Evolutionary conservation across 2,113 vertebrate genomes (phyloP).

Genomic region (Myodes glareolus): DNA sequence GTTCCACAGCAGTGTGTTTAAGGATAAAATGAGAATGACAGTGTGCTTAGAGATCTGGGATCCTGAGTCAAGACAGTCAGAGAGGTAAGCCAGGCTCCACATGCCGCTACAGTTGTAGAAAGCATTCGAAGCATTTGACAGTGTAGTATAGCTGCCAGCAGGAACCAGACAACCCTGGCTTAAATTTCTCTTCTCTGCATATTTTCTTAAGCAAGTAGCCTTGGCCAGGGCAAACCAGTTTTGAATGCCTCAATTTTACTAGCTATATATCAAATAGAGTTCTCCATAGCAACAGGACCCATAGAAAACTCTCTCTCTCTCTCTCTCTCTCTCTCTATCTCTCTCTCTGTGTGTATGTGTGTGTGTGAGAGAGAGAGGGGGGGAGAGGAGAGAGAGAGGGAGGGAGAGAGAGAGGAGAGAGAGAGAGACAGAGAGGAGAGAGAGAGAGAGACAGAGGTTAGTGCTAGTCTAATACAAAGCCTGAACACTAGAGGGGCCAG

Average conservation of each 20-base stretch:
- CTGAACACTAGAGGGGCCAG: neutral
- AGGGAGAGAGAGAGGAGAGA: neutral
- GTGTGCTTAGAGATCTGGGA: neutral
- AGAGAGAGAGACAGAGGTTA: neutral
- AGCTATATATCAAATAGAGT: neutral
- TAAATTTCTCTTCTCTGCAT: neutral
- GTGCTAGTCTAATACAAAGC: neutral
- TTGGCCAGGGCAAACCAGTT: neutral
- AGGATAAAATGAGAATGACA: neutral
- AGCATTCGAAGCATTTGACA: no score
- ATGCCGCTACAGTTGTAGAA: accelerated
- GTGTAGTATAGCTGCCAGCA: accelerated
- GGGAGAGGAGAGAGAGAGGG: no score
- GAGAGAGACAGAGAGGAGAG: neutral
- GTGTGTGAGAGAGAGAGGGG: no score
- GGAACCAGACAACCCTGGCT: neutral
- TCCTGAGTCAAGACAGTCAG: neutral
- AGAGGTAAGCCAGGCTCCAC: neutral
- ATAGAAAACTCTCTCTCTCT: no score
- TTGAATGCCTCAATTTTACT: neutral
- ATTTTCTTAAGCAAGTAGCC: neutral
- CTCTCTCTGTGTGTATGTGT: no score
- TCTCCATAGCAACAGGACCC: neutral
- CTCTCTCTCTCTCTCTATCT: no score
- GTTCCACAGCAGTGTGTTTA: neutral